These are phyloP conservation scores for Phylloscopus trochiloides DNA, from an alignment of 2,113 vertebrate genomes.

Conservation along the genomic window DNA sequence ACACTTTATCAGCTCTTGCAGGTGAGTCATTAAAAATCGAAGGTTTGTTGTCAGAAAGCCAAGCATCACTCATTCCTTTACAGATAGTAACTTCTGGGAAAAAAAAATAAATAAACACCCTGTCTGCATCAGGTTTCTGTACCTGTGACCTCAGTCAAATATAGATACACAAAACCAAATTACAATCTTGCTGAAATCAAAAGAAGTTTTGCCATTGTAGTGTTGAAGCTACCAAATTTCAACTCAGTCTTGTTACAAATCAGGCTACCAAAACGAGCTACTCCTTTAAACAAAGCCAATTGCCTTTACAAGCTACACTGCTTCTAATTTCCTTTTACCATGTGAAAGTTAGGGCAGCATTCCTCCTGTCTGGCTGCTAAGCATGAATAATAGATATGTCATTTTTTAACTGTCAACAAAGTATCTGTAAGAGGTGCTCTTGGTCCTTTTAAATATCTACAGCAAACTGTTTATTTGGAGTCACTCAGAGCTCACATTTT, in stretches of 20 bases:
- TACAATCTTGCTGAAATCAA: neutral
- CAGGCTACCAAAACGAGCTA: neutral
- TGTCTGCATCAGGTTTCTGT: neutral
- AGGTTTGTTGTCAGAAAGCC: neutral
- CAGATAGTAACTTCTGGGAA: neutral
- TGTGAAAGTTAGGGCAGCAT: conserved; percentile 41
- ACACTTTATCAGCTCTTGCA: neutral
- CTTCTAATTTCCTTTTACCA: neutral
- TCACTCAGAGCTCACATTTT: neutral
- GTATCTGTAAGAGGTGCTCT: conserved; percentile 42
- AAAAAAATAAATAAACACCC: neutral
- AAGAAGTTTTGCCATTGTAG: neutral
- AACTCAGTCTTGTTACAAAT: neutral
- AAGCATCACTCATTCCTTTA: neutral
- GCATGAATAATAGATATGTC: conserved; percentile 69
- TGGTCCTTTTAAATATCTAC: conserved; percentile 40
- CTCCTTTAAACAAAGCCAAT: neutral
- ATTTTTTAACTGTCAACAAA: conserved; percentile 71
- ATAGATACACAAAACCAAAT: neutral
- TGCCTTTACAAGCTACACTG: neutral
- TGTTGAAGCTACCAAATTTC: neutral
- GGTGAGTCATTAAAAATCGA: neutral
- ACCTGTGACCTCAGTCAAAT: neutral
- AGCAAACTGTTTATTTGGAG: conserved; percentile 40
- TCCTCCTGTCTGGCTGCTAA: conserved; percentile 25